A percentile compares a stretch with the other conserved stretches of the same genome.
Evolutionary conservation across 1,140 invertebrate species (phyloP).

Genomic region (Nylanderia fulva): DNA sequence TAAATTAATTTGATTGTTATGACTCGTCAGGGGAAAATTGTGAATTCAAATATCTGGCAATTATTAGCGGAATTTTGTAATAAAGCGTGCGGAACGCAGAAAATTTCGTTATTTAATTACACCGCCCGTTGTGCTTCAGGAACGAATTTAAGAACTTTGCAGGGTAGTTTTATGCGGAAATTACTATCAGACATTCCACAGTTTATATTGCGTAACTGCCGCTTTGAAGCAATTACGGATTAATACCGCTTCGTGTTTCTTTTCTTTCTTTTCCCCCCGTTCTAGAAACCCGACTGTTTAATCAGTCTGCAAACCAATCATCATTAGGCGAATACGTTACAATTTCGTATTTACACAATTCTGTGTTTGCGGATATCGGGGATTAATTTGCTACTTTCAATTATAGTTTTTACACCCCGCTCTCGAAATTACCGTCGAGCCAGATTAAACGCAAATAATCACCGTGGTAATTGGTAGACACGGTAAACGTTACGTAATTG

Average conservation of each 20-base stretch:
- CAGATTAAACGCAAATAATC: constrained; percentile 61
- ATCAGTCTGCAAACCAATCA: constrained; percentile 52
- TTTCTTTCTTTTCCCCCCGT: neutral
- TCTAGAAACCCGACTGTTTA: constrained; percentile 15
- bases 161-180: constrained; percentile 62
- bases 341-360: constrained; percentile 46
- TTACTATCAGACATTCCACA: constrained; percentile 65
- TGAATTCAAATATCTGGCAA: constrained; percentile 63
- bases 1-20: constrained; percentile 59
- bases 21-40: constrained; percentile 41
- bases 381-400: constrained; percentile 60
- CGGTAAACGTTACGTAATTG: constrained; percentile 56
- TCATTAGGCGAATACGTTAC: constrained; percentile 50
- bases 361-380: constrained; percentile 42
- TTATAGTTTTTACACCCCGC: constrained; percentile 56
- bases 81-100: constrained; percentile 64
- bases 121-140: constrained; percentile 32
- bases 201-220: constrained; percentile 56
- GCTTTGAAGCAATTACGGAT: constrained; percentile 55
- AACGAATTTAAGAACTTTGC: constrained; percentile 64
- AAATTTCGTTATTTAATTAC: constrained; percentile 74
- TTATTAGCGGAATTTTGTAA: constrained; percentile 72
- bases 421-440: constrained; percentile 51
- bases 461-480: constrained; percentile 56
- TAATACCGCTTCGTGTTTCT: constrained; percentile 33